Conservation (phyloP, 2,113 vertebrate species). For the Enhydra lutris region DNA sequence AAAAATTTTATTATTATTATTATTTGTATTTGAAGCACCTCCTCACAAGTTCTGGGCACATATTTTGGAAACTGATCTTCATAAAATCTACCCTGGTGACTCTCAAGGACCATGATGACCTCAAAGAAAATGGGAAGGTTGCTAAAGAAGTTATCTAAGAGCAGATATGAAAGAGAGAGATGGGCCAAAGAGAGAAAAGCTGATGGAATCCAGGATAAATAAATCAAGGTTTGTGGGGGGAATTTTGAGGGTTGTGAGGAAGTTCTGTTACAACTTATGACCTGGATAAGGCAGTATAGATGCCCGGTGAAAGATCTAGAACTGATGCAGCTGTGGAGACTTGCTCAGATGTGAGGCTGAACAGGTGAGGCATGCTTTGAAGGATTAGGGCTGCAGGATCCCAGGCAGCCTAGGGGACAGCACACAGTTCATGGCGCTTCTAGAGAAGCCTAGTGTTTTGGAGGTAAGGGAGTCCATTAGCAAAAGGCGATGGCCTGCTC, state of each 20-base stretch:
- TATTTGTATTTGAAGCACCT: background rate
- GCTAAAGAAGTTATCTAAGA: background rate
- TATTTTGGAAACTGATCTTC: background rate
- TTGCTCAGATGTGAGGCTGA: background rate
- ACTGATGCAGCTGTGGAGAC: background rate
- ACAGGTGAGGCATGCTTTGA: background rate
- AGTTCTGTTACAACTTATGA: background rate
- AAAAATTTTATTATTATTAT: too few species aligned
- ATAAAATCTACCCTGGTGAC: background rate
- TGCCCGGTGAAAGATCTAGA: background rate
- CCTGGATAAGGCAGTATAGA: background rate
- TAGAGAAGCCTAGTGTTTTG: background rate
- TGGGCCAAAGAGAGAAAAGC: background rate
- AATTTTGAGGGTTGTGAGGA: background rate
- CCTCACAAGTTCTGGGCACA: background rate
- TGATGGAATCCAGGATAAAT: background rate
- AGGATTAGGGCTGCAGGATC: background rate
- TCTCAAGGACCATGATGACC: background rate
- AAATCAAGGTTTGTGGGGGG: background rate
- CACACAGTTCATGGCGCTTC: background rate
- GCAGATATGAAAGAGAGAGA: background rate
- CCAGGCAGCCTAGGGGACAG: background rate
- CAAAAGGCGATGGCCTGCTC: background rate
- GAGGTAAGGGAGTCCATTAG: background rate
- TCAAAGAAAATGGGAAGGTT: background rate